Percentiles rank a stretch among this genome's conserved stretches.
phyloP scores from a whole-genome alignment of 23 tunicate species.

The Botrylloides violaceus region DNA sequence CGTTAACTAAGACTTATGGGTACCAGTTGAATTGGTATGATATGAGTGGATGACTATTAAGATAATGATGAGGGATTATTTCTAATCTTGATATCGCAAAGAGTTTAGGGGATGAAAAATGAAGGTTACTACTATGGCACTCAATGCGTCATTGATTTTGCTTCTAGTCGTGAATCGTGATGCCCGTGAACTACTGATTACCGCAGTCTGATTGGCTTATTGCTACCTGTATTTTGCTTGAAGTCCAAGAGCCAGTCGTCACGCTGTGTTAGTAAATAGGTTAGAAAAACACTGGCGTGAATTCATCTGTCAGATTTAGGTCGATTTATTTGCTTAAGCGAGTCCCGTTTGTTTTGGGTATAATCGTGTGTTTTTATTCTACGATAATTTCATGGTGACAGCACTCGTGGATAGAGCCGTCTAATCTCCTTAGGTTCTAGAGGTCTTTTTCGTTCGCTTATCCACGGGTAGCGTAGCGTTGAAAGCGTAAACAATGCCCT shows the following conservation, averaged over 20 bases:
- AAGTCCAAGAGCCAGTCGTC: not conserved
- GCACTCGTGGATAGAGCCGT: not conserved
- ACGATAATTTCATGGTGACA: constrained; percentile 2
- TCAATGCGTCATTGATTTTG: no score
- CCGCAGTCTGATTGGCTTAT: not conserved
- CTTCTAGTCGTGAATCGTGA: not conserved
- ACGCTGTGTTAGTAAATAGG: constrained; percentile 13
- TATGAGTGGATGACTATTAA: not conserved
- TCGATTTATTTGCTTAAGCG: constrained; percentile 12
- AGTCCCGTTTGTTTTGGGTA: constrained; percentile 15
- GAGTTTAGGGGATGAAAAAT: not conserved
- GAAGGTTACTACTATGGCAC: no score
- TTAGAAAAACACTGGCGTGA: constrained; percentile 25
- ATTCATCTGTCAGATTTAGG: constrained; percentile 18
- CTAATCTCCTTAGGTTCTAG: not conserved
- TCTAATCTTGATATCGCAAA: not conserved
- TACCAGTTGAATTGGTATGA: not conserved
- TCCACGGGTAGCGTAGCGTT: not conserved
- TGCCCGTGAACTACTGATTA: not conserved
- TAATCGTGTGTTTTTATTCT: constrained; percentile 9
- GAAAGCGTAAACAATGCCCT: not conserved
- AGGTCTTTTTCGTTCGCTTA: not conserved
- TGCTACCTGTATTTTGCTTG: not conserved
- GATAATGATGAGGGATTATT: not conserved
- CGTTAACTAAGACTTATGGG: not conserved